Conservation (phyloP, 2,888 invertebrate species). For the Perithous albicinctus region DNA sequence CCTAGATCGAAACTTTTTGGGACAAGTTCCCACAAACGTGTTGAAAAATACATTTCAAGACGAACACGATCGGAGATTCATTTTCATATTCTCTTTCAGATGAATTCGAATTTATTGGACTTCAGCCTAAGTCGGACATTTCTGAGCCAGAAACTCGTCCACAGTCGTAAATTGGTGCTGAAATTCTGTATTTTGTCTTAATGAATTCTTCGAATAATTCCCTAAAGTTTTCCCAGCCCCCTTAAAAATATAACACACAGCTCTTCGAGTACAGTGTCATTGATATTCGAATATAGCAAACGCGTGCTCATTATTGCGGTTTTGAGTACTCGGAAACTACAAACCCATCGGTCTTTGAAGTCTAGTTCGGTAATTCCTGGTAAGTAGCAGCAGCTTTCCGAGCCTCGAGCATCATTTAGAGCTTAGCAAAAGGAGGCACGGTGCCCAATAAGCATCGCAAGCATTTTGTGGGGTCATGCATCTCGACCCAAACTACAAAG, state of each 20-base stretch:
- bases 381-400: conserved; percentile 47
- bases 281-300: neutral
- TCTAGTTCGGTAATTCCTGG: conserved; percentile 51
- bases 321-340: conserved; percentile 45
- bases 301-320: conserved; percentile 27
- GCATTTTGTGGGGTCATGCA: conserved; percentile 19
- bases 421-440: conserved; percentile 51
- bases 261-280: neutral
- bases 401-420: conserved; percentile 47
- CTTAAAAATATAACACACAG: neutral
- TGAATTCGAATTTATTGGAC: no score
- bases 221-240: no score
- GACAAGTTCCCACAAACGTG: no score
- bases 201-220: neutral
- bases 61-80: no score
- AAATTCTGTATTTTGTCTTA: no score
- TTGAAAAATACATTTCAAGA: no score
- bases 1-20: no score
- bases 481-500: conserved; percentile 15
- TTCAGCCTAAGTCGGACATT: no score
- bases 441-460: conserved; percentile 44
- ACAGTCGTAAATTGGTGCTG: no score
- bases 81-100: no score
- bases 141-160: no score
- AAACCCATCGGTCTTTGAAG: conserved; percentile 40